phyloP scores from a whole-genome alignment of 2,888 invertebrate genomes.

The Sesia bembeciformis region DNA sequence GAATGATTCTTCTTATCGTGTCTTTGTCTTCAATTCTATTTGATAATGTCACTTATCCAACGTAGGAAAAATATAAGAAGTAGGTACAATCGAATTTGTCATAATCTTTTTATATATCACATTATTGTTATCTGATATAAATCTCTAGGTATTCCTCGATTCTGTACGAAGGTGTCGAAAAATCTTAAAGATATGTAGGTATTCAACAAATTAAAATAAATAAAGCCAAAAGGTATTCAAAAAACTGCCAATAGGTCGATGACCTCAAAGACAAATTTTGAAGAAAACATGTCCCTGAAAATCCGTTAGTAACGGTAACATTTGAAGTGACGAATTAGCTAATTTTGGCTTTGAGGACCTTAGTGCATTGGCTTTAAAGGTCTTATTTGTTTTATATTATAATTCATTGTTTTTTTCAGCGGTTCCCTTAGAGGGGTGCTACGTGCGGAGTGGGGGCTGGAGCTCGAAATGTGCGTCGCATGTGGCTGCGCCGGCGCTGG shows the following conservation, averaged over 20 bases:
- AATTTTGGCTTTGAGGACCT: not conserved
- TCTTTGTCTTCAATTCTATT: no score
- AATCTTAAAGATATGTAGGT: no score
- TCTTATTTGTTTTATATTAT: constrained; percentile 15
- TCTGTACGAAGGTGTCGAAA: no score
- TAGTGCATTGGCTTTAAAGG: constrained; percentile 6
- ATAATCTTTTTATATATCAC: no score
- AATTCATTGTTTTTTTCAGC: constrained; percentile 43
- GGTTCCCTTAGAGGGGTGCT: constrained; percentile 48
- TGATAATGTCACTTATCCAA: no score
- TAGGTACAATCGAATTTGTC: no score
- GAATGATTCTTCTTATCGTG: no score
- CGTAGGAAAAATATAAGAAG: no score
- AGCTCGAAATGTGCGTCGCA: constrained; percentile 56
- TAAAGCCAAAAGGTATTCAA: not conserved
- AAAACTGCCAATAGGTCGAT: constrained; percentile 23
- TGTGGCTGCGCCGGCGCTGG: constrained; percentile 41
- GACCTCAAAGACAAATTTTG: constrained; percentile 25
- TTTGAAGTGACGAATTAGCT: constrained; percentile 4
- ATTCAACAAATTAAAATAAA: no score
- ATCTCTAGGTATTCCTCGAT: no score
- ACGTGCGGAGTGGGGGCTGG: constrained; percentile 25
- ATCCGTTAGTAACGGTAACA: constrained; percentile 16
- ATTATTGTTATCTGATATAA: no score
- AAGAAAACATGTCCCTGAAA: constrained; percentile 33